Evolutionary conservation across 2,113 vertebrate genomes (phyloP), one percentile per base, ranked within the genome.

Genomic region (Nanorana parkeri): DNA sequence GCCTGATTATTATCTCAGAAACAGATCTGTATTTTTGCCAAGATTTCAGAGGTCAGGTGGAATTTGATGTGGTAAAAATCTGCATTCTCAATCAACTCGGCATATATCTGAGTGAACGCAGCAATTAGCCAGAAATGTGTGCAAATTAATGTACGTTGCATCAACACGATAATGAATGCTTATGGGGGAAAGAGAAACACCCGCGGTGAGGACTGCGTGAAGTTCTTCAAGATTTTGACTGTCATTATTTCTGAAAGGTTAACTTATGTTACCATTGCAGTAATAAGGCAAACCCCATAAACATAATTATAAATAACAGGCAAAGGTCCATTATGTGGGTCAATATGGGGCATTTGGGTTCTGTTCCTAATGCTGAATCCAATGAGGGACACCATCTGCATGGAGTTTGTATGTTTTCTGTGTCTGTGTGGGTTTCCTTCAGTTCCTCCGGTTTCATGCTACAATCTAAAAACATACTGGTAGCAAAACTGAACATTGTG

Each of bases 11-110:
- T 75, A 75, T 75, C 72, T 75, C 72, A 15, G 36, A 74, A 73
- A 75, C 56, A 75, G 56, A 75, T 75, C 72, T 75, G 72, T 75
- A 75, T 75, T 75, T 75, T 75, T 75, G 72, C 72, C 72, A 75
- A 75, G 72, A 75, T 75, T 75, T 60, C 61, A 75, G 55, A 56
- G 72, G 72, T 75, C 72, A 75, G 72, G 72, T 61, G 55, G 72
- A 75, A 75, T 75, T 75, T 75, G 72, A 75, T 75, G 72, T 75
- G 72, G 72, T 61, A 36, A 58, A 74, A 75, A 75, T 75, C 55
- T 75, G 72, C 54, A 75, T 75, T 60, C 72, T 60, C 72, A 75
- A 75, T 75, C 72, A 60, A 75, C 72, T 60, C 41, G 58, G 72
- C 72, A 75, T 75, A 60, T 60, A 75, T 75, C 55, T 75, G 72